Base-by-base conservation (phyloP, 2,888 invertebrate genomes). In the Noctua janthe region DNA sequence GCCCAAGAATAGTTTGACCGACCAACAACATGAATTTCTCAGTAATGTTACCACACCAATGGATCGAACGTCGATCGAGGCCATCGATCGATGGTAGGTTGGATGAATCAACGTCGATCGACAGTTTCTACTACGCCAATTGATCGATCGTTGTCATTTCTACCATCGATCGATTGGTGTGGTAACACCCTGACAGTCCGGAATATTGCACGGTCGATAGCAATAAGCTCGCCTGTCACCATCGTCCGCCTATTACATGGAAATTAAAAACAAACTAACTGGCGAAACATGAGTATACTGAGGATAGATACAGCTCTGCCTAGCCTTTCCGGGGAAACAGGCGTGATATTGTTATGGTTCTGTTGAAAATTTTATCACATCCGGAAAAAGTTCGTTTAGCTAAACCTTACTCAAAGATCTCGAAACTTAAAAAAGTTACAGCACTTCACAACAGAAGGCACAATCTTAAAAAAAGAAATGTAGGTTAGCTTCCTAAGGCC, bases 401-500 rank as follows among this genome's bases (percentile, higher is more conserved):
- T 23, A 11, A 66, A 59, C n/a, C 59, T 62, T 62, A 43, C 43
- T 67, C 67, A 47, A 76, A 81, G 1, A 80, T 80, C 59, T 20
- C 43, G 11, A 11, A 72, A 67, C 39, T 74, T 71, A 23, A 49
- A 71, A 75, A 76, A 43, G 43, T 74, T 56, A 23, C 35, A 49
- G 39, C 59, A 76, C 51, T 67, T 54, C 54, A 56, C 54, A 75
- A 7, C 83, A 75, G 39, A 76, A 76, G 67, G 67, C 64, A 70
- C 80, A 39, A 70, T 72, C 76, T 74, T 74, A 54, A 82, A 76
- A 77, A 75, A 84, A 74, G 11, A 81, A 84, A 82, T 82, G 59
- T 83, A 62, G 85, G 76, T 20, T 85, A 69, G 70, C 76, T 72
- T 76, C 77, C 51, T 84, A 56, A 79, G 75, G 74, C 87, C 74